phyloP scores from a whole-genome alignment of 2,113 vertebrate species.

The Alethe castanea region DNA sequence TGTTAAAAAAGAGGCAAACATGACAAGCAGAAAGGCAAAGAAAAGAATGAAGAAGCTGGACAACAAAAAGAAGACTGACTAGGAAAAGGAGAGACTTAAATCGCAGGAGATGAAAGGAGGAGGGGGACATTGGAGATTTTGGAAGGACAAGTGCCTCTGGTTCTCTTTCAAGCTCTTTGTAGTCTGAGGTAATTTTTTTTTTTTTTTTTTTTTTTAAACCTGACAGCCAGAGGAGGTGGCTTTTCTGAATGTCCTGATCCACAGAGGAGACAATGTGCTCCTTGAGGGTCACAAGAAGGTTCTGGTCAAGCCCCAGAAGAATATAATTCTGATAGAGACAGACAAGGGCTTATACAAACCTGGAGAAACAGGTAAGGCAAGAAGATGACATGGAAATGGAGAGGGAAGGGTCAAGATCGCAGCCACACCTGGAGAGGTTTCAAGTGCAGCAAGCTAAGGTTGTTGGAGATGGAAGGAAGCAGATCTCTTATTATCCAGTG shows the following conservation, averaged over 20 bases:
- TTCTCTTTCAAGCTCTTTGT: not conserved
- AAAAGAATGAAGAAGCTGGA: not conserved
- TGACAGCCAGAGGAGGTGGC: not conserved
- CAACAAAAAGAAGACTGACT: not conserved
- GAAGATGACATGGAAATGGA: not conserved
- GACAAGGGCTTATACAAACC: conserved; percentile 67
- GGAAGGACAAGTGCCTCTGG: not conserved
- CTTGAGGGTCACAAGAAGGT: conserved; percentile 52
- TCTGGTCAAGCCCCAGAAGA: conserved; percentile 21
- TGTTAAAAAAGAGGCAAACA: not conserved
- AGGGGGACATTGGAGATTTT: not conserved
- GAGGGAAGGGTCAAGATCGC: not conserved
- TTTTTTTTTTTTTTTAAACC: not conserved
- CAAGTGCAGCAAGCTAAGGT: not conserved
- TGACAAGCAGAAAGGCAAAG: not conserved
- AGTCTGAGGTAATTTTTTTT: not conserved
- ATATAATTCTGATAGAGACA: conserved; percentile 44
- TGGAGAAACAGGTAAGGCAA: conserved; percentile 23
- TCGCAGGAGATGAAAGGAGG: not conserved
- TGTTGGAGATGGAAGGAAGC: not conserved
- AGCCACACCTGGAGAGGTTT: not conserved
- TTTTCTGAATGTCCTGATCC: conserved; percentile 12
- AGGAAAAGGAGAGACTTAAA: not conserved
- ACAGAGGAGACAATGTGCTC: not conserved
- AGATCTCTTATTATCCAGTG: not conserved